phyloP scores from a whole-genome alignment of 2,888 invertebrate genomes.

The Leuctra nigra region DNA sequence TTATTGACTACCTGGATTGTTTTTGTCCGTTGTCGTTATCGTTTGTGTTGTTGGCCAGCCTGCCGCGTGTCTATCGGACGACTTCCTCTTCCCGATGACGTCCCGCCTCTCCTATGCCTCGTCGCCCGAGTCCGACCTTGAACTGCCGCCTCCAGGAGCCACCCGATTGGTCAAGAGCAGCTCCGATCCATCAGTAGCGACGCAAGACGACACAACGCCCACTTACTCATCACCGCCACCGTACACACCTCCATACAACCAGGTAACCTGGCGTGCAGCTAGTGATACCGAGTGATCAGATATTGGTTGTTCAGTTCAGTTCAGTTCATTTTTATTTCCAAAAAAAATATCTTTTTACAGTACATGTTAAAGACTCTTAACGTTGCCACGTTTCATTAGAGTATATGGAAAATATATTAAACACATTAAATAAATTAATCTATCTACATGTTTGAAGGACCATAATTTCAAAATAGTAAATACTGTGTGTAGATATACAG shows the following conservation, averaged over 20 bases:
- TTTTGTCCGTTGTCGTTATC: slow-evolving; percentile 3
- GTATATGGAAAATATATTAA: too few relatives aligned
- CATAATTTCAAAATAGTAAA: too few relatives aligned
- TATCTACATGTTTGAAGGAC: too few relatives aligned
- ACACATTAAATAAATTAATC: too few relatives aligned
- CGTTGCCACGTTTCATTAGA: too few relatives aligned
- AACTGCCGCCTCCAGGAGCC: slow-evolving; percentile 51
- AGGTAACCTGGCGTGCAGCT: too few relatives aligned
- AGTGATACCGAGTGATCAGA: too few relatives aligned
- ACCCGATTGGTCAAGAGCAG: slow-evolving; percentile 66
- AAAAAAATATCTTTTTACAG: too few relatives aligned
- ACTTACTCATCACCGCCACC: slow-evolving; percentile 63
- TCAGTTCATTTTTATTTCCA: too few relatives aligned
- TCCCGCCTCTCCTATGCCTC: slow-evolving; percentile 92
- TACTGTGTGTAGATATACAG: too few relatives aligned
- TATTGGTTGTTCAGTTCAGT: too few relatives aligned
- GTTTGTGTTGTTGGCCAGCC: slow-evolving; percentile 51
- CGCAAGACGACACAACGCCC: slow-evolving; percentile 67
- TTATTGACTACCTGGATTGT: neutral
- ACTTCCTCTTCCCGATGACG: slow-evolving; percentile 98
- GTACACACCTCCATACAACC: slow-evolving; percentile 53
- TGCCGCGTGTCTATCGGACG: slow-evolving; percentile 93
- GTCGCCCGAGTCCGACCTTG: slow-evolving; percentile 92
- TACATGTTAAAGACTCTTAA: too few relatives aligned
- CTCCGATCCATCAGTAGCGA: slow-evolving; percentile 92